phyloP scores from a whole-genome alignment of 2,113 vertebrate genomes.

The Pygoscelis antarcticus region DNA sequence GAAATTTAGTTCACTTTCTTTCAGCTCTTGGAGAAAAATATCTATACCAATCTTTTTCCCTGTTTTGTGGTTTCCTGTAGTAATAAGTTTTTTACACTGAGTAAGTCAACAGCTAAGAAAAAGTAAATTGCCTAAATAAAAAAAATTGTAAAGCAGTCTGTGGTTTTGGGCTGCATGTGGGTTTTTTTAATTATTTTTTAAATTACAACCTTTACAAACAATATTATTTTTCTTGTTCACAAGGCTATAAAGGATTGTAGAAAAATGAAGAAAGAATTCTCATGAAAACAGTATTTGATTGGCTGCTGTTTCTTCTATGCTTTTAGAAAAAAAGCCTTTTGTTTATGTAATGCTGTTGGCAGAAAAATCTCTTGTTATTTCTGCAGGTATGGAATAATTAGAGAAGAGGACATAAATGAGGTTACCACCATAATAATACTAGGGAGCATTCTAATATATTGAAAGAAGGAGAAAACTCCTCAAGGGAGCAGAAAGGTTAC shows the following conservation, averaged over 20 bases:
- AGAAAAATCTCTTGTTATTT: slow-evolving; percentile 43
- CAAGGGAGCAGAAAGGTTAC: slow-evolving; percentile 39
- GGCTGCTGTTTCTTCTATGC: slow-evolving; percentile 50
- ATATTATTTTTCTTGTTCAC: not conserved
- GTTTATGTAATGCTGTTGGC: slow-evolving; percentile 18
- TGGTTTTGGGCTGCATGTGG: not conserved
- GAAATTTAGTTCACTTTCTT: not conserved
- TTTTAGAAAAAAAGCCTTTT: not conserved
- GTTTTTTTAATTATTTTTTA: not conserved
- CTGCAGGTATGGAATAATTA: slow-evolving; percentile 54
- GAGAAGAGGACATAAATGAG: slow-evolving; percentile 5
- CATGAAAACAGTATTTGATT: not conserved
- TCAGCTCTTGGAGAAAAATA: not conserved
- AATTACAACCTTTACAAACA: not conserved
- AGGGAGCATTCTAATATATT: slow-evolving; percentile 31
- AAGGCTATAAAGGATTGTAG: not conserved
- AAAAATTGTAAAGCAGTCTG: slow-evolving; percentile 29
- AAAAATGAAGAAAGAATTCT: not conserved
- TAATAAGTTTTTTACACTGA: not conserved
- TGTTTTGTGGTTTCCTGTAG: not conserved
- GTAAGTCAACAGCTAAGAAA: not conserved
- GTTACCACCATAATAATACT: slow-evolving; percentile 2
- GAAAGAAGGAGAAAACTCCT: not conserved
- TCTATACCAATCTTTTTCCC: not conserved
- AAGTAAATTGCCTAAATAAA: slow-evolving; percentile 37